A percentile compares a stretch with the other conserved stretches of the same genome.
These are phyloP conservation scores for Fopius arisanus DNA, from an alignment of 1,140 invertebrate species.

Conservation along the genomic window DNA sequence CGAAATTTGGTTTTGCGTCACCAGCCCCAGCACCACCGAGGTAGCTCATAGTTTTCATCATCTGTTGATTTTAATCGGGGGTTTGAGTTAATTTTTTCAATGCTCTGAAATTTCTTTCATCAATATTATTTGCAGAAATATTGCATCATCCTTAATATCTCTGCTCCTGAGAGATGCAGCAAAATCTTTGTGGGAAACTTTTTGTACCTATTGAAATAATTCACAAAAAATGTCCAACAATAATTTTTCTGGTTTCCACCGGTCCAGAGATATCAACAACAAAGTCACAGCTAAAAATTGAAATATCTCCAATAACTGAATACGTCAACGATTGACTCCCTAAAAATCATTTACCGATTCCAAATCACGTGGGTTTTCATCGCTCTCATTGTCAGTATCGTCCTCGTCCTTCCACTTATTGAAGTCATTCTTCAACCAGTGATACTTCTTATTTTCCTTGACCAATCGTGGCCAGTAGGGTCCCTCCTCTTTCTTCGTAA, in stretches of 20 bases:
- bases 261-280: too few relatives aligned
- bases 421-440: slow-evolving; percentile 98
- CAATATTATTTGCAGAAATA: too few relatives aligned
- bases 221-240: too few relatives aligned
- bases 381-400: slow-evolving; percentile 69
- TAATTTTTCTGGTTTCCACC: too few relatives aligned
- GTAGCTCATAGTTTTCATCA: slow-evolving; percentile 70
- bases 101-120: too few relatives aligned
- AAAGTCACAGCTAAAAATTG: too few relatives aligned
- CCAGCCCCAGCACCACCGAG: slow-evolving; percentile 68
- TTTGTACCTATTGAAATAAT: too few relatives aligned
- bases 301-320: too few relatives aligned
- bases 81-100: neutral
- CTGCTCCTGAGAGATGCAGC: too few relatives aligned
- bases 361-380: slow-evolving; percentile 61
- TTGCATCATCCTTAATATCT: too few relatives aligned
- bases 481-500: slow-evolving; percentile 73
- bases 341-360: slow-evolving; percentile 65
- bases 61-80: slow-evolving; percentile 45
- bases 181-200: too few relatives aligned
- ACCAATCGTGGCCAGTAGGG: slow-evolving; percentile 89
- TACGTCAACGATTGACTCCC: neutral
- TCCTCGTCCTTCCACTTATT: slow-evolving; percentile 97
- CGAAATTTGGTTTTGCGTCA: slow-evolving; percentile 61
- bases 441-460: slow-evolving; percentile 87